Evolutionary conservation across 2,113 vertebrate genomes (phyloP), one percentile per base, ranked within the genome.

Genomic region (Odobenus rosmarus): DNA sequence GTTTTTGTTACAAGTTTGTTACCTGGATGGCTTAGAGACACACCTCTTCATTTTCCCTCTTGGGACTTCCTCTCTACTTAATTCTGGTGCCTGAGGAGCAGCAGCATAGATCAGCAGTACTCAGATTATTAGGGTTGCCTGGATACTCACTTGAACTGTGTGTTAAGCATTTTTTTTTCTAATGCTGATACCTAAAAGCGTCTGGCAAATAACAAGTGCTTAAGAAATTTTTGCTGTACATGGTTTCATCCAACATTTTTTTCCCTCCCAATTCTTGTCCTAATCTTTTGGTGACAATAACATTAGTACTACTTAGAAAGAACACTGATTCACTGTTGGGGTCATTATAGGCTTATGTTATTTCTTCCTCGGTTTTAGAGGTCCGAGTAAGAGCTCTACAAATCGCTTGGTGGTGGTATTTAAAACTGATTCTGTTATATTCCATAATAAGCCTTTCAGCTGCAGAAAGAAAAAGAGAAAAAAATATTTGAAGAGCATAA

Each of bases 331-430:
- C 90, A 61, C 92, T 62, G 42, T 80, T 87, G 87, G 69, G 46
- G 90, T 90, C 89, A 81, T 96, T 97, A 88, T 46, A 96, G 97
- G 92, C 88, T 97, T 96, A 81, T 84, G 46, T 90, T 96, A 85
- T 77, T 98, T 90, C 62, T 97, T 87, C 36, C 59, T 89, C 3
- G 0, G 31, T 93, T 94, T 92, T 64, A 90, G 90, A 93, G 96
- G 80, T 96, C 88, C 81, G 74, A 92, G 33, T 80, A 84, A 85
- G 64, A 97, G 81, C 87, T 69, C 74, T 93, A n/a, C 67, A 93
- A 33, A 96, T 79, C 36, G 42, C 57, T 86, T 87, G 94, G 62
- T 93, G 39, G 19, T 74, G 92, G 1, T 88, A 77, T 93, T 96
- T 95, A 71, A 90, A 96, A 87, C 67, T 21, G 26, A 49, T 86